Evolutionary conservation across 2,113 vertebrate genomes (phyloP).

Genomic region (Pelecanoides urinatrix): DNA sequence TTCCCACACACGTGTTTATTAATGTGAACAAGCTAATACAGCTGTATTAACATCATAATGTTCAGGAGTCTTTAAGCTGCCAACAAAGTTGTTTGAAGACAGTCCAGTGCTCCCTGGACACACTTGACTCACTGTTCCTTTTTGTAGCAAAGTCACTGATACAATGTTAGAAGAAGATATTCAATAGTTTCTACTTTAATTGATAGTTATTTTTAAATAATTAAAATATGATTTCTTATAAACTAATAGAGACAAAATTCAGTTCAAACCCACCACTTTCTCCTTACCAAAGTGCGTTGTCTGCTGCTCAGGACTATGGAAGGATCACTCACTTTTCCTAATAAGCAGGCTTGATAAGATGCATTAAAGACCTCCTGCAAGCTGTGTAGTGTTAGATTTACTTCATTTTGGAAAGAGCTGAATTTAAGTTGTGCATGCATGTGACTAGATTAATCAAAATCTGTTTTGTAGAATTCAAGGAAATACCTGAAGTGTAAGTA

Average conservation of each 20-base stretch:
- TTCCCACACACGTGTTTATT: slow-evolving; percentile 31
- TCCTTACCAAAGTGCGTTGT: not conserved
- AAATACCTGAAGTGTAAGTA: not conserved
- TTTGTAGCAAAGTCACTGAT: not conserved
- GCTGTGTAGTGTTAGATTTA: not conserved
- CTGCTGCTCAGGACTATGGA: not conserved
- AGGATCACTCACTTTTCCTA: not conserved
- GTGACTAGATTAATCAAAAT: not conserved
- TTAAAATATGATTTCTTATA: not conserved
- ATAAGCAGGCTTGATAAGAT: not conserved
- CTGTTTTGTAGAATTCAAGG: not conserved
- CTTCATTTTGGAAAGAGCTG: not conserved
- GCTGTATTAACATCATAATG: slow-evolving; percentile 9
- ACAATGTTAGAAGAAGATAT: not conserved
- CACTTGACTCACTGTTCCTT: not conserved
- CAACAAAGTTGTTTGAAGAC: slow-evolving; percentile 32
- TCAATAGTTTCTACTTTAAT: not conserved
- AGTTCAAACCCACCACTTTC: not conserved
- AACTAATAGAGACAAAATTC: not conserved
- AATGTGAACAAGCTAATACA: slow-evolving; percentile 21
- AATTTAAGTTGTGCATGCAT: not conserved
- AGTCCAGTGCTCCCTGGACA: not conserved
- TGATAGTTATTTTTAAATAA: not conserved
- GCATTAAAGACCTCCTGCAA: not conserved
- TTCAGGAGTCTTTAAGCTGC: not conserved